These are phyloP conservation scores for Clistopyga incitator DNA, from an alignment of 2,888 invertebrate species.

Conservation along the genomic window DNA sequence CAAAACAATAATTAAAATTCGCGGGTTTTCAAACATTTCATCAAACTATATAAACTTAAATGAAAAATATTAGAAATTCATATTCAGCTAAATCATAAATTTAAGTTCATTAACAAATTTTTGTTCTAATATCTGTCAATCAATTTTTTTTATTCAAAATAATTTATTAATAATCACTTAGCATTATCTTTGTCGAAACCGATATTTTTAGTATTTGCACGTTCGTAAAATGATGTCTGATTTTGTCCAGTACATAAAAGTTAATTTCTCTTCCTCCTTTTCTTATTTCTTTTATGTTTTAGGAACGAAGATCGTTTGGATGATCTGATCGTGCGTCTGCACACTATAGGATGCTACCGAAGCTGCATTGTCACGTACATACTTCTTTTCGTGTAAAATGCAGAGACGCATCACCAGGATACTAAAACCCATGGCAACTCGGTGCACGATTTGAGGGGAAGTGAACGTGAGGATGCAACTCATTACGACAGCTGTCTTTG, in stretches of 20 bases:
- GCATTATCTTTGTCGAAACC: too few species aligned
- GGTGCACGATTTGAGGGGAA: conserved; percentile 55
- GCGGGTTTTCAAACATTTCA: too few species aligned
- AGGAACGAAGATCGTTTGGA: conserved; percentile 50
- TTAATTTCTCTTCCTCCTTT: background rate
- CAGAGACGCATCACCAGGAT: conserved; percentile 37
- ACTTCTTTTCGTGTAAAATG: conserved; percentile 56
- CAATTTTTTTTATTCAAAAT: too few species aligned
- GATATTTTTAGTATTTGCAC: background rate
- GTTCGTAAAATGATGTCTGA: too few species aligned
- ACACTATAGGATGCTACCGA: conserved; percentile 60
- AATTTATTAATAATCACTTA: background rate
- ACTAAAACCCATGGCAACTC: background rate
- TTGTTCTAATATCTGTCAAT: too few species aligned
- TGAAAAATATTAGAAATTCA: too few species aligned
- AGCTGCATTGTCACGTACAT: conserved; percentile 78
- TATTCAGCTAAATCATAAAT: too few species aligned
- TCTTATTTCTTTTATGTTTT: conserved; percentile 39
- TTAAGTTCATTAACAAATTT: too few species aligned
- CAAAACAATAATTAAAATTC: too few species aligned
- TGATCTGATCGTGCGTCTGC: conserved; percentile 53
- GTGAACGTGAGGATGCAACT: conserved; percentile 83
- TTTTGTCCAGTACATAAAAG: background rate
- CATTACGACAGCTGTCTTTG: conserved; percentile 83
- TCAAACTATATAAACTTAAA: too few species aligned